Conservation (phyloP, 2,113 vertebrate species). For the Panurus biarmicus region DNA sequence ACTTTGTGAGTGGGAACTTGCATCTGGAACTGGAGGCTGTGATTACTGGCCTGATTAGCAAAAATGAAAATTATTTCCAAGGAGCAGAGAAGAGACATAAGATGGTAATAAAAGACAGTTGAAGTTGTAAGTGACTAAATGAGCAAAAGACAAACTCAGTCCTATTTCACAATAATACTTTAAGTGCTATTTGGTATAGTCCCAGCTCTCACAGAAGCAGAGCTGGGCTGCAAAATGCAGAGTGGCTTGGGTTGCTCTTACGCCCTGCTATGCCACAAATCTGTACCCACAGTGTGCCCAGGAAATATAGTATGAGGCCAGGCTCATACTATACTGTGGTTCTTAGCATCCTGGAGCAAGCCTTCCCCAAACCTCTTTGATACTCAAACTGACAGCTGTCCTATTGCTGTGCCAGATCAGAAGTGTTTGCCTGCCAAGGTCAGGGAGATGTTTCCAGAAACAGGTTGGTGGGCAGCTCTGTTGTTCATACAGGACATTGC, state of each 20-base stretch:
- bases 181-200: neutral
- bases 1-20: neutral
- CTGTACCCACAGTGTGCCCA: neutral
- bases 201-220: neutral
- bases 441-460: neutral
- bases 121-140: neutral
- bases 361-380: neutral
- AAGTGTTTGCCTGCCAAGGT: neutral
- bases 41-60: neutral
- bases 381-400: neutral
- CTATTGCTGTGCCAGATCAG: neutral
- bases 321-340: fast-evolving
- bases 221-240: neutral
- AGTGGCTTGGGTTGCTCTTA: neutral
- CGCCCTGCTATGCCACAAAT: neutral
- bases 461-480: neutral
- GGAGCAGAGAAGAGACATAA: neutral
- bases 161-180: neutral
- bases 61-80: neutral
- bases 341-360: neutral
- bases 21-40: neutral
- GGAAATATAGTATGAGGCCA: neutral
- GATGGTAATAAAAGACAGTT: neutral
- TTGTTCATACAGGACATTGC: neutral
- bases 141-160: neutral